phyloP scores from a whole-genome alignment of 2,113 vertebrate species.

The Daubentonia madagascariensis region DNA sequence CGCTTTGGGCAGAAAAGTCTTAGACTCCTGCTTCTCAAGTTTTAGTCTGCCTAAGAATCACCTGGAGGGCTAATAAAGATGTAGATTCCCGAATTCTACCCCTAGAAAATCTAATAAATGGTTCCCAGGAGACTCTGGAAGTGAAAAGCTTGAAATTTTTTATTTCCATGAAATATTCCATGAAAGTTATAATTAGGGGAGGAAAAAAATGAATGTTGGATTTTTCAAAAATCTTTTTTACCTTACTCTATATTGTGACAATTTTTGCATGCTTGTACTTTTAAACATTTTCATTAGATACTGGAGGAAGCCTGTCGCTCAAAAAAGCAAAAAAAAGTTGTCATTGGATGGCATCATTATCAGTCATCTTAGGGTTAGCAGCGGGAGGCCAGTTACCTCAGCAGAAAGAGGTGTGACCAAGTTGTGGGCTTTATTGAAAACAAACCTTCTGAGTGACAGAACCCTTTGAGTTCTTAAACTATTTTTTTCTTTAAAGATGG shows the following conservation, averaged over 20 bases:
- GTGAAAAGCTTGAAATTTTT: neutral
- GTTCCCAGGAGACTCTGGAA: neutral
- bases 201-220: neutral
- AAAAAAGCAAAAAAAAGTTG: neutral
- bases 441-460: neutral
- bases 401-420: neutral
- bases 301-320: neutral
- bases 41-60: neutral
- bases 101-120: neutral
- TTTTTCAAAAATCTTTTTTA: constrained; percentile 2
- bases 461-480: neutral
- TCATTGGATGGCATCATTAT: neutral
- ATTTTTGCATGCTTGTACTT: neutral
- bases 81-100: neutral
- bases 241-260: neutral
- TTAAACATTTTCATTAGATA: constrained; percentile 1
- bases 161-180: neutral
- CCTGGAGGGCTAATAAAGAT: neutral
- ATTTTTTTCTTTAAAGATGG: too few relatives aligned
- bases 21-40: neutral
- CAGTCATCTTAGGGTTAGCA: neutral
- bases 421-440: neutral
- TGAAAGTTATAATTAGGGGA: constrained; percentile 11
- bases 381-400: neutral
- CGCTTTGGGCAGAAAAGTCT: neutral